A percentile compares a stretch with the other conserved stretches of the same genome.
Evolutionary conservation across 2,888 invertebrate species (phyloP).

Genomic region (Macroteleia sp.): DNA sequence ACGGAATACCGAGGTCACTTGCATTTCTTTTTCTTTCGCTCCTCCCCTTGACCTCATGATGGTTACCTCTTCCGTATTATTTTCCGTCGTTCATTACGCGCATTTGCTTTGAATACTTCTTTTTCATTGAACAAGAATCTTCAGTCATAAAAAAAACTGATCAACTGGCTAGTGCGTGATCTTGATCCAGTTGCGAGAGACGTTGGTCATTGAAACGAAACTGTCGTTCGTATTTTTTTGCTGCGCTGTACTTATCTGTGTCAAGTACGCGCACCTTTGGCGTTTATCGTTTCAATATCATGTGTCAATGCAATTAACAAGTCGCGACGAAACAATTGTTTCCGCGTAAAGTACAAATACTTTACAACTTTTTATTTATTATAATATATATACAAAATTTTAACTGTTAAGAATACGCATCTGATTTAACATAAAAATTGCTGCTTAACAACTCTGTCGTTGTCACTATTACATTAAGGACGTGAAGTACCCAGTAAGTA

Average conservation of each 20-base stretch:
- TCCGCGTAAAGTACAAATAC: too few species aligned
- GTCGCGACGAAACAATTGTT: too few species aligned
- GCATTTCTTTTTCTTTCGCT: conserved; percentile 23
- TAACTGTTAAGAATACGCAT: too few species aligned
- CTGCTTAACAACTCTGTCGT: too few species aligned
- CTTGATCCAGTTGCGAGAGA: conserved; percentile 40
- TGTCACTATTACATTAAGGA: conserved; percentile 11
- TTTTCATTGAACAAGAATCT: background rate
- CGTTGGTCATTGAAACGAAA: conserved; percentile 41
- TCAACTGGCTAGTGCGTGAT: conserved; percentile 11
- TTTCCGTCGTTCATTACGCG: conserved; percentile 2
- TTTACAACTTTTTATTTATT: too few species aligned
- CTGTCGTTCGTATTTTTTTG: conserved; percentile 28
- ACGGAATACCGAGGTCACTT: conserved; percentile 30
- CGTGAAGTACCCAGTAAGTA: conserved; percentile 16
- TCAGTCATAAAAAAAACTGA: conserved; percentile 14
- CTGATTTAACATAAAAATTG: conserved; percentile 9
- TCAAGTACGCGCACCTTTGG: conserved; percentile 41
- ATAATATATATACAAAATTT: too few species aligned
- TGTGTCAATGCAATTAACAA: conserved; percentile 34
- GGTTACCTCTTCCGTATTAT: conserved; percentile 29
- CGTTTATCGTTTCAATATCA: conserved; percentile 30
- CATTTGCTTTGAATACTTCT: background rate
- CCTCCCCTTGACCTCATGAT: conserved; percentile 34
- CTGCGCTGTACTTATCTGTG: conserved; percentile 14